Evolutionary conservation across 35 echinoderm and acorn worm genomes (phyloP).

Genomic region (Chiridota heheva): DNA sequence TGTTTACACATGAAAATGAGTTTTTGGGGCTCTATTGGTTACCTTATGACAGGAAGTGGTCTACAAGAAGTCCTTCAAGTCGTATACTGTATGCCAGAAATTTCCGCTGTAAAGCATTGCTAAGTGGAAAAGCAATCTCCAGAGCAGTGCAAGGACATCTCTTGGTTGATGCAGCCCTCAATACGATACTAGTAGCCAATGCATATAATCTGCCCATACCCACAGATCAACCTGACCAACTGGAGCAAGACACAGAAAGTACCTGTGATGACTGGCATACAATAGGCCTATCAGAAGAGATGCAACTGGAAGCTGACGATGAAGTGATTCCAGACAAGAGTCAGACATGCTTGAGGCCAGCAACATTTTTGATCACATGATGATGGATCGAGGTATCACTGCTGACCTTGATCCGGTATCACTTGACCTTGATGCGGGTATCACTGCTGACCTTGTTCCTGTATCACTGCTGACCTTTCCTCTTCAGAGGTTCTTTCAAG

Average conservation of each 20-base stretch:
- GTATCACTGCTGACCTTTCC: too few species aligned
- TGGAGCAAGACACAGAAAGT: background rate
- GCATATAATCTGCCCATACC: constrained; percentile 6
- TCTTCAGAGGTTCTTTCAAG: constrained; percentile 20
- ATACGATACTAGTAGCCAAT: constrained; percentile 18
- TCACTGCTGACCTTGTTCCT: too few species aligned
- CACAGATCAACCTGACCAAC: background rate
- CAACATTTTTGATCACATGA: constrained; percentile 25
- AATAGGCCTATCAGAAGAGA: background rate
- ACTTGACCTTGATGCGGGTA: too few species aligned
- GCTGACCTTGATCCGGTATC: constrained; percentile 12
- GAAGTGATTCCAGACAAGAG: too few species aligned
- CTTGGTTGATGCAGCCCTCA: constrained; percentile 31
- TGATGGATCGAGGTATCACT: background rate
- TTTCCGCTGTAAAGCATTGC: constrained; percentile 45
- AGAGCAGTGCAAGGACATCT: constrained; percentile 31
- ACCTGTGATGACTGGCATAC: background rate
- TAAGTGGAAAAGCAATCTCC: constrained; percentile 46
- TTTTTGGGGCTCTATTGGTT: constrained; percentile 23
- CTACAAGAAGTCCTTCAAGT: constrained; percentile 25
- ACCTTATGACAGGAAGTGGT: constrained; percentile 39
- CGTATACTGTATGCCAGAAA: constrained; percentile 45
- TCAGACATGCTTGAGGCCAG: constrained; percentile 2
- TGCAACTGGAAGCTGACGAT: background rate
- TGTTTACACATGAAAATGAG: constrained; percentile 49